Conservation (phyloP, 2,797 vertebrate genomes). For the Chlorospingus flavigularis region DNA sequence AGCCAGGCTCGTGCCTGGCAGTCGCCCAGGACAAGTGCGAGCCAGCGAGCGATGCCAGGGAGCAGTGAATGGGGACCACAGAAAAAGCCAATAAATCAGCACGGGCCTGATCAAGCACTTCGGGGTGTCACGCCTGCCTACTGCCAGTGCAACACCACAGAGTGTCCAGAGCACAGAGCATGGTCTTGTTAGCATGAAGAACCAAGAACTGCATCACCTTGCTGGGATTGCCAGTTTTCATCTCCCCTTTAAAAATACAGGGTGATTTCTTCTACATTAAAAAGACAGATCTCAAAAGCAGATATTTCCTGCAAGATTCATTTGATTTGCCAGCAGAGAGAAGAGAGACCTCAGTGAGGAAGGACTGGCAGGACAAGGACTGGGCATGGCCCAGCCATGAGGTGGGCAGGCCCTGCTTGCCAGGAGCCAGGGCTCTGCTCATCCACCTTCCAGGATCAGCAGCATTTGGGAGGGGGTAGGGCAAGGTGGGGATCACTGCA, state of each 20-base stretch:
- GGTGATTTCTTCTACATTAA: not conserved
- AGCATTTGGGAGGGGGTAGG: not conserved
- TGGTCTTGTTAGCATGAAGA: not conserved
- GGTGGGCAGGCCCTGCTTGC: not conserved
- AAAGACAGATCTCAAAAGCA: not conserved
- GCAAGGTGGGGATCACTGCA: not conserved
- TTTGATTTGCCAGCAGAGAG: accelerated
- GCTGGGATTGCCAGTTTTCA: not conserved
- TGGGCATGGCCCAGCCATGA: not conserved
- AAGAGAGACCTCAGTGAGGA: not conserved
- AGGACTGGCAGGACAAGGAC: not conserved
- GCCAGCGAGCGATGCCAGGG: not conserved
- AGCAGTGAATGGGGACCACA: not conserved
- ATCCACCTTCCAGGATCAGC: not conserved
- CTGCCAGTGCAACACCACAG: not conserved
- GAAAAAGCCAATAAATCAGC: slow-evolving; percentile 11
- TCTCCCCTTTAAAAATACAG: not conserved
- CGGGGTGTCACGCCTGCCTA: not conserved
- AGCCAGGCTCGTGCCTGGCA: slow-evolving; percentile 36
- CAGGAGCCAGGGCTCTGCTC: not conserved
- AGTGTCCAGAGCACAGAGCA: accelerated
- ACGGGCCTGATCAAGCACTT: not conserved
- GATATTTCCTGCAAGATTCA: not conserved
- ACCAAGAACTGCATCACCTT: not conserved
- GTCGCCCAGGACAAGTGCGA: not conserved